Evolutionary conservation across 2,113 vertebrate genomes (phyloP).

Genomic region (Sporophila hypoxantha): DNA sequence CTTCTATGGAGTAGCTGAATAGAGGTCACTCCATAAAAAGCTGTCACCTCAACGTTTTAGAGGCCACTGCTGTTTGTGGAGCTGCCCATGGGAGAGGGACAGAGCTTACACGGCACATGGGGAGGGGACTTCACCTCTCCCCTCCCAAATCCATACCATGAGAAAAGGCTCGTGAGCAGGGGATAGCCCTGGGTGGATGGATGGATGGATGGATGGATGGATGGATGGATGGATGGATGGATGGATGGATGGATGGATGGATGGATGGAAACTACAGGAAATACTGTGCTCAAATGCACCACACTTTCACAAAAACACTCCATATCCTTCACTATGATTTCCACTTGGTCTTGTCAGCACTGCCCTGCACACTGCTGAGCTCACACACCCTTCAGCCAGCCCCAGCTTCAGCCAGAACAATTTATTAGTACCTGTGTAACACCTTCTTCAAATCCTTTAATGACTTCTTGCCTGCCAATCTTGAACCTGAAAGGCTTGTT

Average conservation of each 20-base stretch:
- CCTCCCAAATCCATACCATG: not conserved
- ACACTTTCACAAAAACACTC: not conserved
- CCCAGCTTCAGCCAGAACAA: not conserved
- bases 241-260: not conserved
- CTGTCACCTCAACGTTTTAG: not conserved
- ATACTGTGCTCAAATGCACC: not conserved
- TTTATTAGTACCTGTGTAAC: constrained; percentile 82
- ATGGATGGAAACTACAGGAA: not conserved
- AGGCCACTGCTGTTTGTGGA: not conserved
- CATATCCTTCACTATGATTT: not conserved
- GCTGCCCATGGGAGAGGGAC: not conserved
- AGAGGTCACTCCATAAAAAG: not conserved
- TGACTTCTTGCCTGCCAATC: constrained; percentile 92
- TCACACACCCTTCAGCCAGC: not conserved
- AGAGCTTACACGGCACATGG: not conserved
- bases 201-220: not conserved
- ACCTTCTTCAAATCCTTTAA: constrained; percentile 98
- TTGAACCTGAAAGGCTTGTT: constrained; percentile 98
- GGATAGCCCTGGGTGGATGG: not conserved
- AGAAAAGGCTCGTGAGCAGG: not conserved
- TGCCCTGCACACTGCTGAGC: not conserved
- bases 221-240: not conserved
- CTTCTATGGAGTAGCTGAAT: not conserved
- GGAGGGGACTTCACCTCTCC: not conserved
- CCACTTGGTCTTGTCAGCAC: not conserved